Evolutionary conservation across 1,140 invertebrate species (phyloP).

Genomic region (Halyomorpha halys): DNA sequence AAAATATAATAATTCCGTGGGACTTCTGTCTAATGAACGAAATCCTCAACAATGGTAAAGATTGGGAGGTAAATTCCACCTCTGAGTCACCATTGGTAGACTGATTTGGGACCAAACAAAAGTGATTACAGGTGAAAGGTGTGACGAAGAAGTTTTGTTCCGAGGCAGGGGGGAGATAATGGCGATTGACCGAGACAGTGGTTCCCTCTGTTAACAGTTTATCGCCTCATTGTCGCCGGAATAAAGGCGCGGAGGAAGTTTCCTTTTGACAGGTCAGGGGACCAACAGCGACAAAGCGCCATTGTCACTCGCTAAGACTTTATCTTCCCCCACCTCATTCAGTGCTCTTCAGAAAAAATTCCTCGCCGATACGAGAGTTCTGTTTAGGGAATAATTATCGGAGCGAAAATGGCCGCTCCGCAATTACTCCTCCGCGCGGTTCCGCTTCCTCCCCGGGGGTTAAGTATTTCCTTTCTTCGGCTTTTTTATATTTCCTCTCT

Average conservation of each 20-base stretch:
- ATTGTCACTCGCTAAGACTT: slow-evolving; percentile 9
- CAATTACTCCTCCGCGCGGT: slow-evolving; percentile 2
- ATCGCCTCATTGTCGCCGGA: neutral
- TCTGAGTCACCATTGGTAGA: too few relatives aligned
- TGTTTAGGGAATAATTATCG: slow-evolving; percentile 24
- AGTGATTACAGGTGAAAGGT: too few relatives aligned
- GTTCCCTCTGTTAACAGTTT: slow-evolving; percentile 7
- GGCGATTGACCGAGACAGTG: slow-evolving; percentile 16
- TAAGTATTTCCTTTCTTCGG: slow-evolving; percentile 19
- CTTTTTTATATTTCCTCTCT: slow-evolving; percentile 18
- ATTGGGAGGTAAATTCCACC: too few relatives aligned
- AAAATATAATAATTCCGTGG: too few relatives aligned
- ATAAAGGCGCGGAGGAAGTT: slow-evolving; percentile 12
- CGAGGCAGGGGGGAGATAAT: neutral
- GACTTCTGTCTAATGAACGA: too few relatives aligned
- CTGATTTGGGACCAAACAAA: too few relatives aligned
- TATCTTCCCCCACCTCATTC: neutral
- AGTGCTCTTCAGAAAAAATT: neutral
- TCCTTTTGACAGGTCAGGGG: slow-evolving; percentile 14
- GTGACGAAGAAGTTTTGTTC: too few relatives aligned
- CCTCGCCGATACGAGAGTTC: slow-evolving; percentile 2
- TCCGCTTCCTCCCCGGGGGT: slow-evolving; percentile 6
- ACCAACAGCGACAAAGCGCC: neutral
- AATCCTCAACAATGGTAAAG: too few relatives aligned
- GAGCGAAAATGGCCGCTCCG: slow-evolving; percentile 4